These are phyloP conservation scores for Anagyrus pseudococci DNA, from an alignment of 2,888 invertebrate genomes.

Conservation along the genomic window DNA sequence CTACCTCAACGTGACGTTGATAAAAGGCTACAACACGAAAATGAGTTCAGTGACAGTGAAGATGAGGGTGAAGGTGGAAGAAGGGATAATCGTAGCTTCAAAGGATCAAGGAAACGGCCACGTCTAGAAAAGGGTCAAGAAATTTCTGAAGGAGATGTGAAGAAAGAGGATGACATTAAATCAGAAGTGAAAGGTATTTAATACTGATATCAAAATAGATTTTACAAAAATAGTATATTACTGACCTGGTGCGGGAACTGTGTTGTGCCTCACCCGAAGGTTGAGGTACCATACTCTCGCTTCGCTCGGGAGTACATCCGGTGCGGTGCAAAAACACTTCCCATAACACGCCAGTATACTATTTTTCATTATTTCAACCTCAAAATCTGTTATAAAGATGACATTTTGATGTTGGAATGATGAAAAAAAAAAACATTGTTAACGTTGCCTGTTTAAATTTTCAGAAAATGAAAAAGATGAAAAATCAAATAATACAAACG, in stretches of 20 bases:
- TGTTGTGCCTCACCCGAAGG: too few relatives aligned
- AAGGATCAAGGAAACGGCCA: conserved; percentile 62
- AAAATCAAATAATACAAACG: conserved; percentile 66
- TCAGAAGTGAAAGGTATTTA: conserved; percentile 61
- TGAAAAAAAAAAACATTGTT: background rate
- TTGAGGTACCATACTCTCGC: too few relatives aligned
- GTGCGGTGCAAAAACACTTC: too few relatives aligned
- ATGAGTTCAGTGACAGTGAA: conserved; percentile 92
- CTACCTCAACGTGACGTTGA: conserved; percentile 81
- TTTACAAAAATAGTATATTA: too few relatives aligned
- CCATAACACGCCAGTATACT: too few relatives aligned
- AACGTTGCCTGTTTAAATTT: conserved; percentile 26
- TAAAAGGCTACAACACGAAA: conserved; percentile 93
- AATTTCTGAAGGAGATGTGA: conserved; percentile 55
- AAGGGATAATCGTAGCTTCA: conserved; percentile 63
- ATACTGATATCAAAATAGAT: too few relatives aligned
- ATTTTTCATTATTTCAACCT: background rate
- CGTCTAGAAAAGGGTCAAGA: conserved; percentile 58
- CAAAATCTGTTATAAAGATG: too few relatives aligned
- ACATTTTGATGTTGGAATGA: too few relatives aligned
- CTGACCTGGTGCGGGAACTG: too few relatives aligned
- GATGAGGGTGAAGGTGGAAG: conserved; percentile 83
- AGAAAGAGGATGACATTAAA: conserved; percentile 60
- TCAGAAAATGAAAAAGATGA: conserved; percentile 72
- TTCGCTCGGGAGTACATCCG: too few relatives aligned